A percentile compares a stretch with the other conserved stretches of the same genome.
Conservation (phyloP, 2,888 invertebrate genomes). For the Fragum whitleyi region DNA sequence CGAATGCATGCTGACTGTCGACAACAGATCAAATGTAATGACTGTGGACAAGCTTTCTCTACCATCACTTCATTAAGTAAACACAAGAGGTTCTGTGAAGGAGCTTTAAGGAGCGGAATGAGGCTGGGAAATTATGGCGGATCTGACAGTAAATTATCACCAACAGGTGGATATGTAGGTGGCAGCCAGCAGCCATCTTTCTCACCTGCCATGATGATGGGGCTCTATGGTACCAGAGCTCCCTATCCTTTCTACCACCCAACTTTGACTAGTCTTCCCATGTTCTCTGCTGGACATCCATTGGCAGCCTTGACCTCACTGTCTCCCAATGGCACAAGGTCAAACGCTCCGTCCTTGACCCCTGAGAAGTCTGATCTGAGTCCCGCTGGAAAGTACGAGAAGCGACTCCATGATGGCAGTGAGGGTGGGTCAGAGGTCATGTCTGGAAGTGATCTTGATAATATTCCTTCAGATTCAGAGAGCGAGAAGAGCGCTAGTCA, state of each 20-base stretch:
- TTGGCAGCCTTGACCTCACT: slow-evolving; percentile 61
- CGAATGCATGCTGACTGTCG: slow-evolving; percentile 99
- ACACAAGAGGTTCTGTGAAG: slow-evolving; percentile 98
- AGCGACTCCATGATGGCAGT: slow-evolving; percentile 56
- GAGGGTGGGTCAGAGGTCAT: slow-evolving; percentile 67
- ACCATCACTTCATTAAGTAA: slow-evolving; percentile 96
- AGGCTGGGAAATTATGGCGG: slow-evolving; percentile 70
- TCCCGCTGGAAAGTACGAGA: slow-evolving; percentile 57
- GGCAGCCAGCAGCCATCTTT: slow-evolving; percentile 62
- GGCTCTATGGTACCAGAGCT: slow-evolving; percentile 75
- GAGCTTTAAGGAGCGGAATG: slow-evolving; percentile 85
- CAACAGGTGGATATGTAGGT: slow-evolving; percentile 50
- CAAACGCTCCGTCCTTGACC: slow-evolving; percentile 54
- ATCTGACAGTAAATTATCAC: slow-evolving; percentile 58
- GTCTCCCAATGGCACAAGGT: slow-evolving; percentile 49
- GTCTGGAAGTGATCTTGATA: slow-evolving; percentile 73
- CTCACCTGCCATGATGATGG: slow-evolving; percentile 74
- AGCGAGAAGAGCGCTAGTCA: slow-evolving; percentile 65
- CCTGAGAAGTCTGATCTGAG: slow-evolving; percentile 57
- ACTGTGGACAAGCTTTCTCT: slow-evolving; percentile 96
- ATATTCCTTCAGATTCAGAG: slow-evolving; percentile 77
- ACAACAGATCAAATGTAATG: slow-evolving; percentile 95
- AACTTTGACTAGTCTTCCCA: slow-evolving; percentile 65
- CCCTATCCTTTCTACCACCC: slow-evolving; percentile 79
- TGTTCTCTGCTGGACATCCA: slow-evolving; percentile 68